Evolutionary conservation across 2,888 invertebrate species (phyloP).

Genomic region (Trachelus troglodyta): DNA sequence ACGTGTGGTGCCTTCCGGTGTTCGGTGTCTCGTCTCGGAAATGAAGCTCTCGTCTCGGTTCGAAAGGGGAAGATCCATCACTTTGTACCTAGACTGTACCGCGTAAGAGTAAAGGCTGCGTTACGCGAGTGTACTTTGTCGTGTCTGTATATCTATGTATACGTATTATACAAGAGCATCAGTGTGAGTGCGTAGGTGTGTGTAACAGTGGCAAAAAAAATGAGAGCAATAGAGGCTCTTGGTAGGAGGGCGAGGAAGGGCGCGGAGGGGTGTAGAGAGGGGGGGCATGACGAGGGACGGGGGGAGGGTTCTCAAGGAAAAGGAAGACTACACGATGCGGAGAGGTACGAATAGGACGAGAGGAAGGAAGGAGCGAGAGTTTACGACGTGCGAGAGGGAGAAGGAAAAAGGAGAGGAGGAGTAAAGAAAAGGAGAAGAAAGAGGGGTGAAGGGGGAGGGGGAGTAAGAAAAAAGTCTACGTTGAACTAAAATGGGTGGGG

Average conservation of each 20-base stretch:
- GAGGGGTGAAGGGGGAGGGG: not conserved
- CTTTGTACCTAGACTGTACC: not conserved
- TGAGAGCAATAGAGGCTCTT: not conserved
- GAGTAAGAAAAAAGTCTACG: not conserved
- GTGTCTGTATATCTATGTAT: not conserved
- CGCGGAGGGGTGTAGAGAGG: not conserved
- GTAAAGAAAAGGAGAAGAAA: not conserved
- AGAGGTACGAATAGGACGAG: not conserved
- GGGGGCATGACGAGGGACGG: not conserved
- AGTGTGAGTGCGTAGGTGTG: not conserved
- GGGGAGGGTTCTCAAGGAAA: not conserved
- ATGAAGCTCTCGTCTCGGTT: not conserved
- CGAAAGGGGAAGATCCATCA: not conserved
- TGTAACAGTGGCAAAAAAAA: conserved; percentile 1
- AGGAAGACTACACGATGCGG: not conserved
- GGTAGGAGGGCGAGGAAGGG: not conserved
- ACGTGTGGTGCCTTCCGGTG: not conserved
- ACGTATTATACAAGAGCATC: not conserved
- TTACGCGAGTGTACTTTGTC: not conserved
- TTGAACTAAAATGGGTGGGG: not conserved
- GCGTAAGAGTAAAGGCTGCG: not conserved
- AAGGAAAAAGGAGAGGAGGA: not conserved
- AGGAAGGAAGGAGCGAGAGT: not conserved
- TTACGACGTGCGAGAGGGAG: not conserved
- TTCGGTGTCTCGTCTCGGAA: not conserved